Base-by-base conservation (phyloP, 2,888 invertebrate genomes). In the Calameuta idolon region DNA sequence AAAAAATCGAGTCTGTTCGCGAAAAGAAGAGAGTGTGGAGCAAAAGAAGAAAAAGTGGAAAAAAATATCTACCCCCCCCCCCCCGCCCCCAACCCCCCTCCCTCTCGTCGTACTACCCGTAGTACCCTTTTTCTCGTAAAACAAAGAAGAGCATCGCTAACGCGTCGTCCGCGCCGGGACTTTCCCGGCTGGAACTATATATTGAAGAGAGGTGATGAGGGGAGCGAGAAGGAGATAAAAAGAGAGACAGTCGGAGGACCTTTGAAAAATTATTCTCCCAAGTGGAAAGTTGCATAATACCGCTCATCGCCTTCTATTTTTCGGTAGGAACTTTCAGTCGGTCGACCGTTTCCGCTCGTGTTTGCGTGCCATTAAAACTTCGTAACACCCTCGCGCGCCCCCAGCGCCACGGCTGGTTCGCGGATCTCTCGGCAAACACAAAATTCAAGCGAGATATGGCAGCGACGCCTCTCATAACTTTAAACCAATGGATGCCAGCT, bases 181-280 rank as follows among this genome's bases (percentile, higher is more conserved):
- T 15, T 15, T 15, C 40, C 40, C 40, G 40, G 40, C 4, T 15
- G 40, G 5, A 15, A 40, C 40, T 40, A 15, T 40, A 40, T 40
- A 40, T 40, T 15, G 40, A 40, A 40, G 40, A 15, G 40, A 15
- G 76, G 71, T 11, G 74, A 3, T 9, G 69, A 69, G 35, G 73
- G 11, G n/a, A 69, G n/a, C n/a, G 74, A 76, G 69, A 73, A 55
- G 37, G 75, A 69, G 75, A 77, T 78, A 74, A 79, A 77, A 79
- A 73, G 73, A 80, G 76, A 74, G 80, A 82, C 80, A 77, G 85
- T 77, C 76, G 78, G 71, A 73, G 81, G 81, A 83, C 84, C 83
- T 90, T 90, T 90, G 90, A 90, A 88, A 89, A 90, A 90, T 90
- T 89, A 89, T 89, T 82, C 86, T 81, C 79, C 84, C 87, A 83